Percentiles rank a stretch among this genome's conserved stretches.
phyloP scores from a whole-genome alignment of 53 echinoderm and acorn worm genomes.

The Antedon mediterranea region DNA sequence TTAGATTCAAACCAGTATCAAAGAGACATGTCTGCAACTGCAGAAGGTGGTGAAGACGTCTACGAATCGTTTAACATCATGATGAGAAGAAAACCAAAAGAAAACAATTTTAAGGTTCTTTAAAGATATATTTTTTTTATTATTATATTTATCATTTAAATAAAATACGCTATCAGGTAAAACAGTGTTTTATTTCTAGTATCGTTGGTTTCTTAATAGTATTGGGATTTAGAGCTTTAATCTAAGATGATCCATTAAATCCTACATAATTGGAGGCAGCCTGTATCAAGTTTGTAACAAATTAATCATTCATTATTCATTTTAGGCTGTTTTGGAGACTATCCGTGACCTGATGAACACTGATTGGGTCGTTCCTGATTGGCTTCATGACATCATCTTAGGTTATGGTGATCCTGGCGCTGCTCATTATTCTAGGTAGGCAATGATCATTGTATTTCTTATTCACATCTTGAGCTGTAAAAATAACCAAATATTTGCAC shows the following conservation, averaged over 20 bases:
- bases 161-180: no score
- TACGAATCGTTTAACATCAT: constrained; percentile 92
- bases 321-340: constrained; percentile 88
- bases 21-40: constrained; percentile 77
- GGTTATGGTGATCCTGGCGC: constrained; percentile 94
- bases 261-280: no score
- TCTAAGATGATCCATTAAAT: no score
- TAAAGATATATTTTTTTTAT: no score
- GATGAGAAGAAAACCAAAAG: constrained; percentile 95
- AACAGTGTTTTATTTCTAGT: no score
- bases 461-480: no score
- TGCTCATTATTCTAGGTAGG: constrained; percentile 89
- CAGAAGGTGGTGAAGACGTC: constrained; percentile 59
- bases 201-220: no score
- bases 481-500: no score
- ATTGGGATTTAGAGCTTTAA: no score
- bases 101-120: constrained; percentile 96
- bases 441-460: background rate
- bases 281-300: no score
- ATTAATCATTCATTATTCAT: background rate
- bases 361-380: constrained; percentile 92
- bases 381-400: constrained; percentile 92
- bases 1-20: constrained; percentile 96
- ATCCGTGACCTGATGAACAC: constrained; percentile 96
- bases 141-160: no score